phyloP scores from a whole-genome alignment of 2,797 vertebrate genomes.

The Cuniculus paca region DNA sequence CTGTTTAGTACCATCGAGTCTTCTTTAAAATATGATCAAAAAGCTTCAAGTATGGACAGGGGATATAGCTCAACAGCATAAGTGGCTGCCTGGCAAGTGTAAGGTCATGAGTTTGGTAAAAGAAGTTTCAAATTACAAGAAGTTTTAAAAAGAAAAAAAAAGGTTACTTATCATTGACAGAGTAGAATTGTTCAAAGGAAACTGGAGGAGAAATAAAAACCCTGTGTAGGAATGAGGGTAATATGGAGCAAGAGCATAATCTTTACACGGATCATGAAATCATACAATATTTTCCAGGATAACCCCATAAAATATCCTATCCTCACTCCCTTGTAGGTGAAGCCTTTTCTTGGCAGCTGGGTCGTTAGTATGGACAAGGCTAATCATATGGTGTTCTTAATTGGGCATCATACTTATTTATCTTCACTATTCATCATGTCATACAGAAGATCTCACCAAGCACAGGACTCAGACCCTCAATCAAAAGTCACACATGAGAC shows the following conservation, averaged over 20 bases:
- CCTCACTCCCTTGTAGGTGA: neutral
- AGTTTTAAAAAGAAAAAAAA: neutral
- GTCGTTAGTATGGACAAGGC: neutral
- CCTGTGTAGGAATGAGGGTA: neutral
- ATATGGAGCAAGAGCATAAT: neutral
- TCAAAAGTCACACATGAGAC: constrained; percentile 37
- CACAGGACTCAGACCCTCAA: neutral
- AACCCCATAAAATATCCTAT: neutral
- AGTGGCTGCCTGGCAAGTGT: too few relatives aligned
- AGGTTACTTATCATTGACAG: neutral
- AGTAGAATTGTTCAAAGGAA: neutral
- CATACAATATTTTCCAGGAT: neutral
- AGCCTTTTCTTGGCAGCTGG: neutral
- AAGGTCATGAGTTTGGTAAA: too few relatives aligned
- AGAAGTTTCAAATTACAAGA: neutral
- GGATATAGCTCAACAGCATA: too few relatives aligned
- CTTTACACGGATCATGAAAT: neutral
- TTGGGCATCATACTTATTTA: constrained; percentile 55
- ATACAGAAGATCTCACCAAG: constrained; percentile 39
- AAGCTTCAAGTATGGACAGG: neutral
- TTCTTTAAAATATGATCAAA: neutral
- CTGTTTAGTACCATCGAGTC: neutral
- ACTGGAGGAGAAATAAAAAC: neutral
- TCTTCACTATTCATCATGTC: constrained; percentile 29
- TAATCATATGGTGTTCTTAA: constrained; percentile 40